These are phyloP conservation scores for Philaethria dido DNA, from an alignment of 2,888 invertebrate species.

Conservation along the genomic window DNA sequence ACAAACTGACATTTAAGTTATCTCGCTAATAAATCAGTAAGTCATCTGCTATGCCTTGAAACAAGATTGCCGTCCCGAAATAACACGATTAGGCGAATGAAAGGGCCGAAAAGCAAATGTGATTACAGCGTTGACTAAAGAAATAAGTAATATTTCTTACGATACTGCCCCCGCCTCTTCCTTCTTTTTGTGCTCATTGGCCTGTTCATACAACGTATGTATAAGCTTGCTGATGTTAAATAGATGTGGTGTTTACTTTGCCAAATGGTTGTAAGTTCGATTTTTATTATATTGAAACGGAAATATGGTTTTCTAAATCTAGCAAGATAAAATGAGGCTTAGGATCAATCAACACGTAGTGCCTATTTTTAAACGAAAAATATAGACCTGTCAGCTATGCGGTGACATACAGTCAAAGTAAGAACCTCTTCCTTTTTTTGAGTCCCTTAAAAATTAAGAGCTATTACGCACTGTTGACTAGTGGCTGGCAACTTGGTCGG, in stretches of 20 bases:
- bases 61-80: slow-evolving; percentile 73
- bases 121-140: slow-evolving; percentile 78
- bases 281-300: not conserved
- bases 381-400: too few relatives aligned
- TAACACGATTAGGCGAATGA: slow-evolving; percentile 82
- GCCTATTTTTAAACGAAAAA: too few relatives aligned
- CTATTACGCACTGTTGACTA: too few relatives aligned
- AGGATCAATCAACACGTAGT: too few relatives aligned
- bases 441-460: too few relatives aligned
- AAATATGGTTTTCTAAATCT: too few relatives aligned
- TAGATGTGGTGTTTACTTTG: not conserved
- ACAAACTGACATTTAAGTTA: slow-evolving; percentile 24
- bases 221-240: slow-evolving; percentile 11
- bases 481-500: too few relatives aligned
- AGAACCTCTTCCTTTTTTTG: too few relatives aligned
- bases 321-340: too few relatives aligned
- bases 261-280: not conserved
- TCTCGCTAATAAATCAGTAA: slow-evolving; percentile 39
- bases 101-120: slow-evolving; percentile 81
- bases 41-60: slow-evolving; percentile 40
- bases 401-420: too few relatives aligned
- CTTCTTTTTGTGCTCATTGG: slow-evolving; percentile 48
- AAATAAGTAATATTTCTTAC: slow-evolving; percentile 81
- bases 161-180: slow-evolving; percentile 54
- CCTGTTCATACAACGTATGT: slow-evolving; percentile 43